Percentiles rank a stretch among this genome's conserved stretches.
Evolutionary conservation across 1,140 invertebrate genomes (phyloP).

Genomic region (Zaprionus ghesquierei): DNA sequence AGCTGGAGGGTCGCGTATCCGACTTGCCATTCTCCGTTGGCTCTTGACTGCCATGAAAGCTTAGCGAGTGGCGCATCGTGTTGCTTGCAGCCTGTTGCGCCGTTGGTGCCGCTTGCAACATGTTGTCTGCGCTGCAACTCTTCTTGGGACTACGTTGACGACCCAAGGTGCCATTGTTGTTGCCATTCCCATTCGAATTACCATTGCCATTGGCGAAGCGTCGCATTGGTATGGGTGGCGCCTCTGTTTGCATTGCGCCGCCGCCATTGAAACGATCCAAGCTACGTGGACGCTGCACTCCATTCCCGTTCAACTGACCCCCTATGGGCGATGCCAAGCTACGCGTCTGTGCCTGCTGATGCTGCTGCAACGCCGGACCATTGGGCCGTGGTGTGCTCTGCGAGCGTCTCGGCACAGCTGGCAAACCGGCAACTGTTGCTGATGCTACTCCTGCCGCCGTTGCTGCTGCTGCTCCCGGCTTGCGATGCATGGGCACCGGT

Average conservation of each 20-base stretch:
- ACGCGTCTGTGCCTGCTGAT: conserved; percentile 48
- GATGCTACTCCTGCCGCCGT: background rate
- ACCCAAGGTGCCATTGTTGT: conserved; percentile 22
- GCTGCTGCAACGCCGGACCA: conserved; percentile 47
- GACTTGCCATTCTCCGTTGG: conserved; percentile 15
- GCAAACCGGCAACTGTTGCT: conserved; percentile 32
- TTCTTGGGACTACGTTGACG: conserved; percentile 42
- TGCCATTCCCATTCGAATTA: conserved; percentile 38
- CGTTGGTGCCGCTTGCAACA: conserved; percentile 22
- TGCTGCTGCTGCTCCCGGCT: background rate
- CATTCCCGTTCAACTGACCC: conserved; percentile 62
- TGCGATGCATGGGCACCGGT: conserved; percentile 52
- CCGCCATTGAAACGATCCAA: conserved; percentile 72
- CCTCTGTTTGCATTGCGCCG: background rate
- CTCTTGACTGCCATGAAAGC: conserved; percentile 67
- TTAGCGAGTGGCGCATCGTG: conserved; percentile 75
- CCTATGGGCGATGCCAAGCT: background rate
- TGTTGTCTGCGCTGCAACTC: conserved; percentile 54
- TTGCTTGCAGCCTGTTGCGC: conserved; percentile 5
- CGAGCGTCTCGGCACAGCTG: conserved; percentile 71
- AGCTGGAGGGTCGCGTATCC: conserved; percentile 70
- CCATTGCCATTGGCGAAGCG: conserved; percentile 58
- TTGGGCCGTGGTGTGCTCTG: conserved; percentile 70
- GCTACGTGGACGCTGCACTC: conserved; percentile 69
- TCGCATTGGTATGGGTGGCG: conserved; percentile 36